Conservation (phyloP, 2,797 vertebrate genomes). For the Smutsia temminckii region DNA sequence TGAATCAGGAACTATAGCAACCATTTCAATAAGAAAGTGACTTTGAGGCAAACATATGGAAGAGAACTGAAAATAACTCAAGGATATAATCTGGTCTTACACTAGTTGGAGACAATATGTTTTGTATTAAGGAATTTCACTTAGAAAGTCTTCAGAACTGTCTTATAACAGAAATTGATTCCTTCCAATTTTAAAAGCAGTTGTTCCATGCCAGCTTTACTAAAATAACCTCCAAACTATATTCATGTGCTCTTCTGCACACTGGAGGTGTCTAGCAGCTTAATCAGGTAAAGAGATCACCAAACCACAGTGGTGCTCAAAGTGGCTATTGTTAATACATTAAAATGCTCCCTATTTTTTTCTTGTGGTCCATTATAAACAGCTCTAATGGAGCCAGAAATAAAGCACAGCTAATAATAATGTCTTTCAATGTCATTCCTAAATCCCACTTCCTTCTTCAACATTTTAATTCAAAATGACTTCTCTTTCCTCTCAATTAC, state of each 20-base stretch:
- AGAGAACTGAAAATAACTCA: background rate
- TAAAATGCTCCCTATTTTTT: background rate
- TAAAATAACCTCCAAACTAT: background rate
- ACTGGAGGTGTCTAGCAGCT: background rate
- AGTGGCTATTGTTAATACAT: background rate
- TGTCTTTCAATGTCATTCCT: background rate
- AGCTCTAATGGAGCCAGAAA: background rate
- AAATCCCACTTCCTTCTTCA: background rate
- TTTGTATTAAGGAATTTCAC: background rate
- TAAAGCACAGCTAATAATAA: background rate
- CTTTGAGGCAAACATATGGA: background rate
- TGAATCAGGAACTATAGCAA: background rate
- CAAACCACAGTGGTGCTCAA: background rate
- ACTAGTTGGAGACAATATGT: background rate
- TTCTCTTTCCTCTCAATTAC: background rate
- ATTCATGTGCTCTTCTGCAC: rapidly evolving
- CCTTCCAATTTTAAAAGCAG: background rate
- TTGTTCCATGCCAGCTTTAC: background rate
- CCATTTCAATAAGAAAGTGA: background rate
- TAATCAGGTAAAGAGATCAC: background rate
- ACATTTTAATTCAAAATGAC: conserved; percentile 23
- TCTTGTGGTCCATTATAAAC: background rate
- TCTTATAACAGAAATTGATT: background rate
- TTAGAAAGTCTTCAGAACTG: background rate
- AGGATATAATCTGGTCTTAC: background rate